A percentile compares a stretch with the other conserved stretches of the same genome.
Evolutionary conservation across 2,113 vertebrate genomes (phyloP).

Genomic region (Neomonachus schauinslandi): DNA sequence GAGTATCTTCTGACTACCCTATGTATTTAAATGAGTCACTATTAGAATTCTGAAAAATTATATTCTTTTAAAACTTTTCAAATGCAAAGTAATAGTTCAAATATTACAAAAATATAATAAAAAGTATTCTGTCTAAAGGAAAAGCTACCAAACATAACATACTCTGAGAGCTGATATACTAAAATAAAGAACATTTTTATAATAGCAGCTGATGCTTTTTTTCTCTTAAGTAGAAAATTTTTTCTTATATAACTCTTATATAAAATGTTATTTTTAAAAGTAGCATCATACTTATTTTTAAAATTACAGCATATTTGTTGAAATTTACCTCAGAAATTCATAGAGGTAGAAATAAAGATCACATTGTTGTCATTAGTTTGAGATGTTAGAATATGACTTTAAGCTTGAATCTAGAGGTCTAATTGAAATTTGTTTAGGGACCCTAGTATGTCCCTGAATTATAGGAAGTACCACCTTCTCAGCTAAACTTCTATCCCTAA

Average conservation of each 20-base stretch:
- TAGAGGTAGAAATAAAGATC: neutral
- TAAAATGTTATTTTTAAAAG: slow-evolving; percentile 19
- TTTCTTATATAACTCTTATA: neutral
- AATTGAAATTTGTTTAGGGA: neutral
- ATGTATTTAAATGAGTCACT: neutral
- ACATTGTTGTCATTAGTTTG: neutral
- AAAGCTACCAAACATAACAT: neutral
- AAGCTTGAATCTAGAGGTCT: neutral
- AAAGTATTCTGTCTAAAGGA: neutral
- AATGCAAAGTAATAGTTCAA: neutral
- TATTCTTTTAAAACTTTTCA: neutral
- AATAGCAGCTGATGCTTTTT: neutral
- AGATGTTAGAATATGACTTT: neutral
- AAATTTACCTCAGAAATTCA: neutral
- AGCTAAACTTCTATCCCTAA: neutral
- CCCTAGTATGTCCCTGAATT: neutral
- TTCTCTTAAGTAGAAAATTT: neutral
- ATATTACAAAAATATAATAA: neutral
- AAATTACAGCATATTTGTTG: neutral
- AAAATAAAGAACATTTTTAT: neutral
- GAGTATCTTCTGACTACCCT: neutral
- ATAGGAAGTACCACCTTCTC: neutral
- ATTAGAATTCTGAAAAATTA: neutral
- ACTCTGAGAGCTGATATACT: neutral
- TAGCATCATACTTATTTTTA: neutral